Conservation (phyloP, 2,888 invertebrate species). For the Alloscopus bannaensis region DNA sequence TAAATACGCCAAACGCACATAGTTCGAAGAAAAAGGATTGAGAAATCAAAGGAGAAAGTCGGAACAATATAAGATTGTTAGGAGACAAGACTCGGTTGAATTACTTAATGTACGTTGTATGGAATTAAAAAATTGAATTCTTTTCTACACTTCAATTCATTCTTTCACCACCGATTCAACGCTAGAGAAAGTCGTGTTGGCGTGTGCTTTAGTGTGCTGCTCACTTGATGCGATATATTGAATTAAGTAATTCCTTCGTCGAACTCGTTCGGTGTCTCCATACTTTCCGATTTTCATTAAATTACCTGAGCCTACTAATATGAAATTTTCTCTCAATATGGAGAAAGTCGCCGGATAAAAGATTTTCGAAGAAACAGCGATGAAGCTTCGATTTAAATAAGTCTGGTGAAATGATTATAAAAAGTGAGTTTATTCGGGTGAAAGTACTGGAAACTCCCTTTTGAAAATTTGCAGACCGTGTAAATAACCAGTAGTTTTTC, state of each 20-base stretch:
- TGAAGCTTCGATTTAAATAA: no score
- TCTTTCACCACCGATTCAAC: slow-evolving; percentile 9
- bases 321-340: no score
- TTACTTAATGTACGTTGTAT: slow-evolving; percentile 34
- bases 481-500: no score
- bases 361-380: no score
- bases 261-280: no score
- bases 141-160: slow-evolving; percentile 53
- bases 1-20: neutral
- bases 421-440: no score
- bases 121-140: slow-evolving; percentile 57
- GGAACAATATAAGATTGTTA: slow-evolving; percentile 20
- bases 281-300: slow-evolving; percentile 39
- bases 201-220: slow-evolving; percentile 2
- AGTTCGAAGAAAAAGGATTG: slow-evolving; percentile 4
- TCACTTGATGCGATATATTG: slow-evolving; percentile 6
- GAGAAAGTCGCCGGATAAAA: no score
- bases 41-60: neutral
- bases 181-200: slow-evolving; percentile 5
- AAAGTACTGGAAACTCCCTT: no score
- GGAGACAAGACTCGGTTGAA: slow-evolving; percentile 14
- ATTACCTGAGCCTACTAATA: no score
- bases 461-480: no score
- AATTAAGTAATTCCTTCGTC: slow-evolving; percentile 50
- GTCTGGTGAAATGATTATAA: no score